Evolutionary conservation across 2,888 invertebrate genomes (phyloP), one percentile per base, ranked within the genome.

Genomic region (Buathra laborator): DNA sequence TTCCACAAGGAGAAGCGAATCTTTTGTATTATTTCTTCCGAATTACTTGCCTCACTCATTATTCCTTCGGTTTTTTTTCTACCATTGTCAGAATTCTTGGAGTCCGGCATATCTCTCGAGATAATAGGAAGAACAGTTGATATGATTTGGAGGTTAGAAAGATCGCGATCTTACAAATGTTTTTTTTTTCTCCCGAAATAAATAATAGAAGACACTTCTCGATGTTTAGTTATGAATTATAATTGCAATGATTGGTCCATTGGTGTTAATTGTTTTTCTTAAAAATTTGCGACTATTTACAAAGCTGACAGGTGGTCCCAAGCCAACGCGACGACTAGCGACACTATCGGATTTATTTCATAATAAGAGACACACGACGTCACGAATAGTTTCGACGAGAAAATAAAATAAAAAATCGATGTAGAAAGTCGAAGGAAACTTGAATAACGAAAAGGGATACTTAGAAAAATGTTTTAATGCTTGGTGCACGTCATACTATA

Each of bases 391-490:
- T 62, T 7, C 14, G 62, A 62, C n/a, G 2, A 24, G 1, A 32
- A n/a, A 14, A 29, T 62, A 14, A 12, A 19, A 5, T 0, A 19
- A 2, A 9, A 7, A 14, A 10, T 32, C 12, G 44, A 56, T 19
- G 10, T 46, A 32, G 48, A 29, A 59, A 14, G 7, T 7, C 32
- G 12, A 59, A 16, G 66, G 32, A 56, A 79, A 37, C 43, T 29
- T 4, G 29, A 66, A 37, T 32, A 29, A 19, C 19, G n/a, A 68
- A 12, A 78, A 12, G 32, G 32, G 0, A 43, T 88, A 86, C 87
- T 85, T 89, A 90, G 89, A 91, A 92, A 92, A 92, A 91, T 90
- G 87, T 86, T 91, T 92, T 91, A 90, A 91, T 92, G 89, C 87
- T 76, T 87, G 85, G 84, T 89, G 87, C 86, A 87, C 87, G 80